Evolutionary conservation across 2,797 vertebrate species (phyloP).

Genomic region (Rhabdomys pumilio): DNA sequence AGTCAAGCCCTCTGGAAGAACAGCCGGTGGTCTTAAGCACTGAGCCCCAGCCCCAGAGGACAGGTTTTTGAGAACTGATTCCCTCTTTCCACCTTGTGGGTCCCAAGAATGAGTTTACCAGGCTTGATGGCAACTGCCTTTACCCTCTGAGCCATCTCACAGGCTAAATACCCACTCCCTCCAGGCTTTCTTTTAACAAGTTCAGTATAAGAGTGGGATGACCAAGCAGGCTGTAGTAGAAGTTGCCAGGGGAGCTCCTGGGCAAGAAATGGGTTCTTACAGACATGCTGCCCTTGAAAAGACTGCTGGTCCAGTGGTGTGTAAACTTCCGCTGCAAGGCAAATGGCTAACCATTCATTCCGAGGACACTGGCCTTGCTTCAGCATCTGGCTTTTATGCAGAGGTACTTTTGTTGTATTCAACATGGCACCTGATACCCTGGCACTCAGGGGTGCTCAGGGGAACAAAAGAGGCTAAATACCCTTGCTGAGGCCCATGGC

Average conservation of each 20-base stretch:
- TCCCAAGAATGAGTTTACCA: background rate
- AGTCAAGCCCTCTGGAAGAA: background rate
- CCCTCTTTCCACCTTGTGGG: background rate
- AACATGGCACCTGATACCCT: background rate
- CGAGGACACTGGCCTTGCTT: background rate
- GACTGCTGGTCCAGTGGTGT: background rate
- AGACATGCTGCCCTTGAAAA: background rate
- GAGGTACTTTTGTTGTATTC: background rate
- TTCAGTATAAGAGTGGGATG: background rate
- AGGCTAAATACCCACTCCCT: background rate
- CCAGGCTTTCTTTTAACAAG: background rate
- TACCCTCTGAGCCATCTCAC: background rate
- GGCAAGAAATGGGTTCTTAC: background rate
- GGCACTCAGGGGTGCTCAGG: background rate
- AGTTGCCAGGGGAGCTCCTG: background rate
- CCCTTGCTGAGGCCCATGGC: background rate
- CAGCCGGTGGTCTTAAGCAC: background rate
- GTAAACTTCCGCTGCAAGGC: background rate
- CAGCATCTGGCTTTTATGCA: background rate
- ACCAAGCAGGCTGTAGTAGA: background rate
- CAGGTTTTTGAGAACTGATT: background rate
- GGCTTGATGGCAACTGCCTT: background rate
- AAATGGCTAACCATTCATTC: background rate
- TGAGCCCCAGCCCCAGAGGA: background rate
- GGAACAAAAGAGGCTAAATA: background rate